phyloP scores from a whole-genome alignment of 2,797 vertebrate genomes.

The Lindbergichthys nudifrons region DNA sequence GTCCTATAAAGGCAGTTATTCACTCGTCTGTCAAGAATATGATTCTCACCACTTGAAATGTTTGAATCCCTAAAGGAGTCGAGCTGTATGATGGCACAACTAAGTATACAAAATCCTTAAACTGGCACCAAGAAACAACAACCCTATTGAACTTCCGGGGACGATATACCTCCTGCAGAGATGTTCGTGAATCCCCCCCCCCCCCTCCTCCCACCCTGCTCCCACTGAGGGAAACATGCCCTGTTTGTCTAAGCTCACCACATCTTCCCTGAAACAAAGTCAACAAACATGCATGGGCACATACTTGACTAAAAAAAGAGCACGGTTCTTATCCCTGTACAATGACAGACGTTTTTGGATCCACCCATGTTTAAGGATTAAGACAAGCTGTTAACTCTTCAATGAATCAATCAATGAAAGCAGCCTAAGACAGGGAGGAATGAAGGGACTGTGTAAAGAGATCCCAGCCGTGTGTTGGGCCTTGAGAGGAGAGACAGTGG shows the following conservation, averaged over 20 bases:
- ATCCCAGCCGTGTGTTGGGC: slow-evolving; percentile 40
- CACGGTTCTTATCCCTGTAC: slow-evolving; percentile 64
- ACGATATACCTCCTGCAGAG: slow-evolving; percentile 64
- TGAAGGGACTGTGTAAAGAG: slow-evolving; percentile 22
- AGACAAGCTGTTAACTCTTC: slow-evolving; percentile 57
- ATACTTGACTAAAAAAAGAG: slow-evolving; percentile 69
- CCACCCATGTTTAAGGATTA: slow-evolving; percentile 64
- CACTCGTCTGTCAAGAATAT: slow-evolving; percentile 43
- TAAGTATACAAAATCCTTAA: slow-evolving; percentile 50
- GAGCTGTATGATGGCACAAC: slow-evolving; percentile 21
- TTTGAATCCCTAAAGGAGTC: slow-evolving; percentile 28
- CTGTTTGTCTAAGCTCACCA: slow-evolving; percentile 76
- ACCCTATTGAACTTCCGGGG: slow-evolving; percentile 43
- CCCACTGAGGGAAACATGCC: slow-evolving; percentile 71
- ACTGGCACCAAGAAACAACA: slow-evolving; percentile 60
- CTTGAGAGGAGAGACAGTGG: slow-evolving; percentile 54
- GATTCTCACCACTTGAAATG: slow-evolving; percentile 44
- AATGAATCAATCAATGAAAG: slow-evolving; percentile 20
- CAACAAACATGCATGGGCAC: slow-evolving; percentile 79
- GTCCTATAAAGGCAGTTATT: slow-evolving; percentile 30
- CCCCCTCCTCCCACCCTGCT: slow-evolving; percentile 54
- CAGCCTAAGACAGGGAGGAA: slow-evolving; percentile 25
- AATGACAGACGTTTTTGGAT: slow-evolving; percentile 62
- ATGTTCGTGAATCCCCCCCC: slow-evolving; percentile 58
- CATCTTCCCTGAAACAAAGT: slow-evolving; percentile 73